Evolutionary conservation across 2,113 vertebrate species (phyloP), one percentile per base, ranked within the genome.

Genomic region (Ptychochromis oligacanthus): DNA sequence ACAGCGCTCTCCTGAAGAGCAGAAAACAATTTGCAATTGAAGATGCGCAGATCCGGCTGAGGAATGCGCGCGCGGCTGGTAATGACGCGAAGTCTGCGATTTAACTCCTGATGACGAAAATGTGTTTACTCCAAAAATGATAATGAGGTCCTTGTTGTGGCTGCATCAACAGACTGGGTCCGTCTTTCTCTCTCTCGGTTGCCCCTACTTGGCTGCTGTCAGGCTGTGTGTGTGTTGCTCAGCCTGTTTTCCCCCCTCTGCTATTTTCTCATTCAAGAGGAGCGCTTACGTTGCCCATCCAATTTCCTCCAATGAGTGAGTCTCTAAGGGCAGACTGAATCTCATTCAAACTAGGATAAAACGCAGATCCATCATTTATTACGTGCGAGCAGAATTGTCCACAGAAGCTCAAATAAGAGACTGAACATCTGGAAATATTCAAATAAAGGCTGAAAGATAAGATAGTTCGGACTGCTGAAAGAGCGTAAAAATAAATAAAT

Each of bases 221-320:
- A 78, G 22, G 24, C 52, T 79, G 82, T 67, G 80, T 49, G 34
- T 59, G 49, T 61, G 55, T 2, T 43, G 56, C 74, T 72, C 79
- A 15, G 75, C 17, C 46, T 65, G 81, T 61, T 62, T 67, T 28
- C 52, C 20, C 26, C 15, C 67, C 22, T 77, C 59, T 77, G 54
- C 80, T 81, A 9, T 75, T 83, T 89, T 57, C 81, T 83, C 89
- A 92, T 93, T 94, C 89, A 90, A 90, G 86, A 89, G 74, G 58
- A 85, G 91, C 90, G 81, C 89, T 85, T 84, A 89, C 87, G 90
- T 89, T 86, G 77, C 54, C 70, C 78, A 34, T 84, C 84, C 86
- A 84, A 46, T 85, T 85, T 86, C 93, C 88, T 89, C 94, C 94
- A 86, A 92, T 92, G 82, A 89, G 84, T 1, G 78, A 60, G 81